Conservation (phyloP, 2,113 vertebrate genomes). For the Actenoides lindsayi region DNA sequence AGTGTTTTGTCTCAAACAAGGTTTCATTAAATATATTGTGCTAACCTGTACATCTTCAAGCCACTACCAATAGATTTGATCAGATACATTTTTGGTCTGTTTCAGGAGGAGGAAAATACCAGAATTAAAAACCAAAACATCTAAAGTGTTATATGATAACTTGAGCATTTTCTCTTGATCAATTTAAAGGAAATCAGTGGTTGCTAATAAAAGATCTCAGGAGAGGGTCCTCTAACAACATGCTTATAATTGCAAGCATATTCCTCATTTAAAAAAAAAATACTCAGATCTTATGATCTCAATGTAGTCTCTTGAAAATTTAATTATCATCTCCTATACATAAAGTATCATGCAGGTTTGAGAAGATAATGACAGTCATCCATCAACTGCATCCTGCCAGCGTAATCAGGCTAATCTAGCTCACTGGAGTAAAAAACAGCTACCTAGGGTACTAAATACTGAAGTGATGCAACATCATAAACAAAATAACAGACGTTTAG, state of each 20-base stretch:
- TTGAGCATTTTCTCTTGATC: slow-evolving; percentile 55
- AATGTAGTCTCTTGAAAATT: slow-evolving; percentile 73
- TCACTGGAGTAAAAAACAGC: slow-evolving; percentile 64
- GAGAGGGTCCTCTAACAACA: slow-evolving; percentile 77
- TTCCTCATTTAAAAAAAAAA: slow-evolving; percentile 42
- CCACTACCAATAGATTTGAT: slow-evolving; percentile 72
- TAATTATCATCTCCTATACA: slow-evolving; percentile 76
- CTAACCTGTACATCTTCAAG: slow-evolving; percentile 78
- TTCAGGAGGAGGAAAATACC: slow-evolving; percentile 14
- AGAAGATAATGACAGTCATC: slow-evolving; percentile 83
- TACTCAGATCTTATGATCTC: slow-evolving; percentile 69
- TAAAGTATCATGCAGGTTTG: slow-evolving; percentile 78
- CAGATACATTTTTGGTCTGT: slow-evolving; percentile 59
- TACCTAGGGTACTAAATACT: slow-evolving; percentile 70
- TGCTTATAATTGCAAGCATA: slow-evolving; percentile 75
- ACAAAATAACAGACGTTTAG: slow-evolving; percentile 32
- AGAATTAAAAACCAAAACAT: slow-evolving; percentile 46
- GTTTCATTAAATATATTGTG: slow-evolving; percentile 86
- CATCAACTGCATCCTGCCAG: slow-evolving; percentile 78
- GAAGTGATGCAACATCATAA: slow-evolving; percentile 52
- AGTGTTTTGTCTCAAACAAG: slow-evolving; percentile 81
- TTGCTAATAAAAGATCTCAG: slow-evolving; percentile 79
- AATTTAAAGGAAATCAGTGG: slow-evolving; percentile 65
- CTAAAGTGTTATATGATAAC: slow-evolving; percentile 38
- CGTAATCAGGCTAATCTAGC: slow-evolving; percentile 78